phyloP scores from a whole-genome alignment of 2,888 invertebrate genomes.

The Hartigia nigra region DNA sequence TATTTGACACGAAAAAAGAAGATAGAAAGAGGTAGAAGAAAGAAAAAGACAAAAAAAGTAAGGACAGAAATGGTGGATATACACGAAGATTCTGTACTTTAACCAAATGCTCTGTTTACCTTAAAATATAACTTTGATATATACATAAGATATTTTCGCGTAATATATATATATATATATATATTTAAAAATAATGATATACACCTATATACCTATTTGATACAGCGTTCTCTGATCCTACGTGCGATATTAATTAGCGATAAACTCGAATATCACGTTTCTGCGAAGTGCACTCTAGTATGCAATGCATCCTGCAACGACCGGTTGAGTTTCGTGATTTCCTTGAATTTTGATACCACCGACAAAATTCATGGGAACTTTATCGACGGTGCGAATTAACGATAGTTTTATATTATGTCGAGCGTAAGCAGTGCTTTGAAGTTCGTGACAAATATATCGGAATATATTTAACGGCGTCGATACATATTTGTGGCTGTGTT shows the following conservation, averaged over 20 bases:
- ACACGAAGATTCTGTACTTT: background rate
- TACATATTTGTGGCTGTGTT: background rate
- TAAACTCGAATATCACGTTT: background rate
- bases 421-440: background rate
- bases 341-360: background rate
- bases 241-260: background rate
- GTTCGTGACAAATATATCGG: background rate
- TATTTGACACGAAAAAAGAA: slow-evolving; percentile 35
- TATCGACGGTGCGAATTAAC: background rate
- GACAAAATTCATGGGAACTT: background rate
- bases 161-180: background rate
- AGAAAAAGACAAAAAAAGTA: background rate
- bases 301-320: background rate
- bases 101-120: background rate
- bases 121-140: background rate
- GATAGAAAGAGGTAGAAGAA: slow-evolving; percentile 14
- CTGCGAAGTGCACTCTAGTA: background rate
- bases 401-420: background rate
- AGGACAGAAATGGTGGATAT: background rate
- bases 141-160: background rate
- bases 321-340: background rate
- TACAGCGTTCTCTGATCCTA: background rate
- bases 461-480: background rate
- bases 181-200: too few relatives aligned
- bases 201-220: background rate